A percentile compares a stretch with the other conserved stretches of the same genome.
These are phyloP conservation scores for Oenanthe melanoleuca DNA, from an alignment of 2,113 vertebrate genomes.

Conservation along the genomic window DNA sequence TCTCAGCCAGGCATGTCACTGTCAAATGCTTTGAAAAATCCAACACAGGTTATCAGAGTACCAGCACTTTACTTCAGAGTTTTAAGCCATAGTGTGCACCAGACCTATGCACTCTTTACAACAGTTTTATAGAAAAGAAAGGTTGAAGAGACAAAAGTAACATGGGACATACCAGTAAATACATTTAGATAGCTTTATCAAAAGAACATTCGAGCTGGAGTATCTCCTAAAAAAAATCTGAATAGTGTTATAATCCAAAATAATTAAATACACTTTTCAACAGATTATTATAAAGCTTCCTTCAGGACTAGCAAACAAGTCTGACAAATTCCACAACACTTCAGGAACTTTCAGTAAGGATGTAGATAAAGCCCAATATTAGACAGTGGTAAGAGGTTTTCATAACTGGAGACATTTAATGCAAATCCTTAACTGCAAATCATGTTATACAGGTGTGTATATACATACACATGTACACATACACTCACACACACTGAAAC, in stretches of 20 bases:
- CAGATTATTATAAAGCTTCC: slow-evolving; percentile 53
- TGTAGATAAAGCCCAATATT: slow-evolving; percentile 59
- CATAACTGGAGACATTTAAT: slow-evolving; percentile 57
- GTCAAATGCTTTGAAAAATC: not conserved
- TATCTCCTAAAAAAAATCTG: not conserved
- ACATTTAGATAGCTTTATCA: not conserved
- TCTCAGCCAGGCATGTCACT: not conserved
- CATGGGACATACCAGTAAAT: not conserved
- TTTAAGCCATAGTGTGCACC: not conserved
- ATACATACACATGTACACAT: not conserved
- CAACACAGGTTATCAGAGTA: not conserved
- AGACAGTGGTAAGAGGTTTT: slow-evolving; percentile 31
- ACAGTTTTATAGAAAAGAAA: slow-evolving; percentile 28
- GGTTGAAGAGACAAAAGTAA: not conserved
- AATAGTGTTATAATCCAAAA: not conserved
- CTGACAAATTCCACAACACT: slow-evolving; percentile 70
- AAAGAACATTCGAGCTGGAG: not conserved
- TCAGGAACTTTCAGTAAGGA: slow-evolving; percentile 65
- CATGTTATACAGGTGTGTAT: not conserved
- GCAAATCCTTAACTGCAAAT: slow-evolving; percentile 32
- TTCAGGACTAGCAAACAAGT: slow-evolving; percentile 66
- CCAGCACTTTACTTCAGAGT: not conserved
- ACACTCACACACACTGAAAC: slow-evolving; percentile 38
- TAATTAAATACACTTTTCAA: slow-evolving; percentile 38
- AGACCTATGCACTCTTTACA: not conserved